Conservation (phyloP, 2,888 invertebrate genomes). For the Pemphredon lugubris region DNA sequence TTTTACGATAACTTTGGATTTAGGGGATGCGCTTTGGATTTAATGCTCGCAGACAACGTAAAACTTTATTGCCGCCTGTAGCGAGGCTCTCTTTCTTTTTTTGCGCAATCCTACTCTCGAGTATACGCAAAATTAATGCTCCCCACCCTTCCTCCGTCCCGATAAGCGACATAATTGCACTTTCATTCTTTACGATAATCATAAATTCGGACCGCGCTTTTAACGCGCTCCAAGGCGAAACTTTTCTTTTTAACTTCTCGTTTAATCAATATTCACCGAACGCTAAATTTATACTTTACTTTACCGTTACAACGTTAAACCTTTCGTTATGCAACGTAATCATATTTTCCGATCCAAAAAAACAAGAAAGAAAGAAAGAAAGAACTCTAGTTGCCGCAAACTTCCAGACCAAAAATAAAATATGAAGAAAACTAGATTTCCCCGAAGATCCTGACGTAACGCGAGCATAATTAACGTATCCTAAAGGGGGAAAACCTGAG, state of each 20-base stretch:
- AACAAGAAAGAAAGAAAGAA: too few relatives aligned
- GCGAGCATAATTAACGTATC: neutral
- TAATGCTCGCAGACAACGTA: slow-evolving; percentile 45
- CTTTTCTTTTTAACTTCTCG: too few relatives aligned
- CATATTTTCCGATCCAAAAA: too few relatives aligned
- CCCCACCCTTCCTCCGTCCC: too few relatives aligned
- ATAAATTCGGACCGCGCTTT: neutral
- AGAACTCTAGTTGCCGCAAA: too few relatives aligned
- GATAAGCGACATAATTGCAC: too few relatives aligned
- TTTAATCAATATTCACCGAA: too few relatives aligned
- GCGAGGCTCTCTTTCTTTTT: neutral
- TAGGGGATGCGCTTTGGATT: slow-evolving; percentile 36
- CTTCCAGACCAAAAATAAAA: too few relatives aligned
- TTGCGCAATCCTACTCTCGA: slow-evolving; percentile 1
- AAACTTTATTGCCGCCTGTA: slow-evolving; percentile 40
- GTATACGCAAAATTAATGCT: neutral
- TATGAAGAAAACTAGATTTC: neutral
- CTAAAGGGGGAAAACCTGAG: neutral
- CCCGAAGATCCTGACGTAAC: slow-evolving; percentile 8
- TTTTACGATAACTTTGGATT: slow-evolving; percentile 54
- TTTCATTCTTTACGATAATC: too few relatives aligned
- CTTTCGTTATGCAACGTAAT: too few relatives aligned
- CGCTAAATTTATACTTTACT: too few relatives aligned
- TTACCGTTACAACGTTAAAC: too few relatives aligned
- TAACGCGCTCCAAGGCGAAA: neutral